These are phyloP conservation scores for Anthopleura xanthogrammica DNA, from an alignment of 92 coral and sea anemone genomes.

Conservation along the genomic window DNA sequence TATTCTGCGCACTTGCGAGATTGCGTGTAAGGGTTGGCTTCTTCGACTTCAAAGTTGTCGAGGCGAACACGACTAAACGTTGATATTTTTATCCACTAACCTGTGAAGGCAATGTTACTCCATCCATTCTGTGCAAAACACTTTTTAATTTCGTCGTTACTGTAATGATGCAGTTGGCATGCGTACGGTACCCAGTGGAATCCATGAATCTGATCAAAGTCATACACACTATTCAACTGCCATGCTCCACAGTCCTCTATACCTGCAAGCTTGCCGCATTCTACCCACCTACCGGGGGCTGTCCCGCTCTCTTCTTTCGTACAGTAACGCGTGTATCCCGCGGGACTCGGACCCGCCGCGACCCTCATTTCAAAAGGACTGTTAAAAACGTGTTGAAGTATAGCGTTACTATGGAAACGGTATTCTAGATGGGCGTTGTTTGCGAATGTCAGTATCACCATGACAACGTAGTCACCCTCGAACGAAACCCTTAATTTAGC, in stretches of 20 bases:
- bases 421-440: constrained; percentile 71
- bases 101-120: constrained; percentile 87
- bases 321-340: constrained; percentile 79
- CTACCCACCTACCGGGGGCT: constrained; percentile 93
- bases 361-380: constrained; percentile 85
- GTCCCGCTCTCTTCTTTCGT: constrained; percentile 89
- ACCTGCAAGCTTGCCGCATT: constrained; percentile 86
- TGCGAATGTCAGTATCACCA: constrained; percentile 74
- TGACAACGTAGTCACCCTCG: constrained; percentile 75
- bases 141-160: constrained; percentile 82
- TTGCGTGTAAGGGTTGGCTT: no score
- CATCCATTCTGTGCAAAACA: constrained; percentile 90
- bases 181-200: constrained; percentile 91
- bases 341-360: constrained; percentile 51
- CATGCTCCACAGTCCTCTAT: constrained; percentile 83
- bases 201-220: constrained; percentile 91
- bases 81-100: not conserved
- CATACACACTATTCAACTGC: constrained; percentile 77
- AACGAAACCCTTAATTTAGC: constrained; percentile 72
- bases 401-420: constrained; percentile 68
- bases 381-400: constrained; percentile 70
- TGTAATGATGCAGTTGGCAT: constrained; percentile 94
- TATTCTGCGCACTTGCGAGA: no score
- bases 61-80: no score
- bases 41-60: no score